Base-by-base conservation (phyloP, 2,797 vertebrate genomes). In the Cynopterus sphinx region DNA sequence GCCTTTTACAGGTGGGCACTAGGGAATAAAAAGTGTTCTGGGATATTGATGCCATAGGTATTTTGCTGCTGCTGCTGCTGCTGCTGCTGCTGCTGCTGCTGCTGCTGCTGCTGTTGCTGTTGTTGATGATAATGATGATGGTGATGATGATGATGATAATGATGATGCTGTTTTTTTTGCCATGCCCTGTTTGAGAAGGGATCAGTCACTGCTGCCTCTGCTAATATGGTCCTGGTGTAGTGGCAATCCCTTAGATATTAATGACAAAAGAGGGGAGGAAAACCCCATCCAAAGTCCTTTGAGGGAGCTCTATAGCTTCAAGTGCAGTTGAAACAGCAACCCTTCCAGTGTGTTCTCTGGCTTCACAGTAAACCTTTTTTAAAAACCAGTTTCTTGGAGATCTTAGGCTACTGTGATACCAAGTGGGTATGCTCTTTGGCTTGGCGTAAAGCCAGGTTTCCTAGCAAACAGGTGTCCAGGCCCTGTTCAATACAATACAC, bases 311-410 rank as follows among this genome's bases (percentile, higher is more conserved):
- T 85, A 9, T 49, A 61, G 81, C 91, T 94, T 96, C 87, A 90
- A 63, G 83, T 74, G 10, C 78, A 36, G 43, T 74, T 81, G 90
- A 86, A 96, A 85, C 28, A 55, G 51, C 73, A 78, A 17, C 55
- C 41, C 78, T 6, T 3, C 90, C 74, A 68, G 78, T 17, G 12
- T 71, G 41, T 93, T 92, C 75, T 88, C 88, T 92, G 87, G 68
- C 74, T 94, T 90, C 36, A 33, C 33, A 95, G 79, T 93, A 91
- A 94, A 89, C 75, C 49, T 82, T 28, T 36, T 39, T 43, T 6
- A 6, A 63, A 90, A 75, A 39, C 21, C 71, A 36, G 17, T 82
- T 96, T 97, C 94, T 97, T 95, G 71, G 94, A 84, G 92, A 74
- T 94, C 92, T 91, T 39, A 49, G 74, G 79, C 92, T 94, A 87